A percentile compares a stretch with the other conserved stretches of the same genome.
phyloP scores from a whole-genome alignment of 2,797 vertebrate genomes.

The Phalloptychus januarius region DNA sequence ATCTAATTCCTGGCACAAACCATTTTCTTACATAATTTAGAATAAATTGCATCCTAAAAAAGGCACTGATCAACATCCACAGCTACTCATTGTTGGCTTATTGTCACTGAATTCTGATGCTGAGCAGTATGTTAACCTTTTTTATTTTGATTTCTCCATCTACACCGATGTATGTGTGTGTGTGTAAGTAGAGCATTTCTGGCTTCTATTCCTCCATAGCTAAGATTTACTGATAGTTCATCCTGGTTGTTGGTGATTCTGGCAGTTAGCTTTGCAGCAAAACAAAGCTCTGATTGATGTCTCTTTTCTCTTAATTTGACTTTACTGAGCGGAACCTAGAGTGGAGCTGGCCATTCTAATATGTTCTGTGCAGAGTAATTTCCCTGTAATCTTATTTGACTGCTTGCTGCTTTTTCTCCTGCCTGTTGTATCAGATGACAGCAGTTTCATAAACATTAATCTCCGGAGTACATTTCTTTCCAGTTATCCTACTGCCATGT shows the following conservation, averaged over 20 bases:
- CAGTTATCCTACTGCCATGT: constrained; percentile 16
- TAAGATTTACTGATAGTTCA: constrained; percentile 1
- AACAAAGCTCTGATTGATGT: constrained; percentile 50
- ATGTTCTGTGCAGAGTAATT: constrained; percentile 41
- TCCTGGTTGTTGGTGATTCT: constrained; percentile 11
- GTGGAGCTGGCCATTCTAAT: constrained; percentile 39
- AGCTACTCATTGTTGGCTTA: neutral
- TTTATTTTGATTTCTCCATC: neutral
- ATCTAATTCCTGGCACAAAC: neutral
- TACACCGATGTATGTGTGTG: neutral
- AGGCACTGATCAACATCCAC: neutral
- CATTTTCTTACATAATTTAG: neutral
- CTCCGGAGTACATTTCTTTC: constrained; percentile 26
- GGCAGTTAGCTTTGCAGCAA: constrained; percentile 31
- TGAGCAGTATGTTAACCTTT: neutral
- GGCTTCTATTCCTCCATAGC: constrained; percentile 9
- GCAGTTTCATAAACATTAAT: constrained; percentile 22
- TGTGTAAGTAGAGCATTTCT: neutral
- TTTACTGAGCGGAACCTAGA: constrained; percentile 34
- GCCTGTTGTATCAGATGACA: constrained; percentile 44
- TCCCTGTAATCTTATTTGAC: constrained; percentile 59
- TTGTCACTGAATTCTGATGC: neutral
- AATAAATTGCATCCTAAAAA: neutral
- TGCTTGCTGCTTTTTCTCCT: constrained; percentile 32
- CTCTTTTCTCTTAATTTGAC: constrained; percentile 49